Evolutionary conservation across 2,797 vertebrate species (phyloP), one percentile per base, ranked within the genome.

Genomic region (Esox masquinongy): DNA sequence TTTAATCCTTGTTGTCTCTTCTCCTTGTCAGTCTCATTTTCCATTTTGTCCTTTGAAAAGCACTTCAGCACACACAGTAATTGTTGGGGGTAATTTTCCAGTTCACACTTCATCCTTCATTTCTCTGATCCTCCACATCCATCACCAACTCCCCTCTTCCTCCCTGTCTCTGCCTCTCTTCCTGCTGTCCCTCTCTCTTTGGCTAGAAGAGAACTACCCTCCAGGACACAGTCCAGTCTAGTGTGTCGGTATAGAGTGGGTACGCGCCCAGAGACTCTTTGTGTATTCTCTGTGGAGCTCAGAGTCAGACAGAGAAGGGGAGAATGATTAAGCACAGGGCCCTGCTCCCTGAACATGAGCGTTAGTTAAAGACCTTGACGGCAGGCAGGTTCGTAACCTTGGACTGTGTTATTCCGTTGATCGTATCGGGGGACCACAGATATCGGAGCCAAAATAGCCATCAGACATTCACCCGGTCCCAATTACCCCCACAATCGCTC

Each of bases 251-350:
- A 59, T 73, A 77, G 77, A 67, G 76, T 26, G 26, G 56, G 56
- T 39, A 5, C 7, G 36, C 36, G 36, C 36, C 36, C 36, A 39
- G 36, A 19, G 56, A 24, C 79, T 76, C 83, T 22, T 12, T 26
- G 24, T 82, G 75, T 79, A 85, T 86, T 79, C 50, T 74, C 78
- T 73, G 29, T 79, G 83, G 74, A 80, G 68, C 83, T 87, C 85
- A 88, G 84, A 39, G 2, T 87, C n/a, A 56, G 53, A 56, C 53
- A 56, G 53, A 56, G 83, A 80, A 89, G 77, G 83, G 81, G 85
- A 88, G 84, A 84, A 81, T 75, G 83, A 89, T 88, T 87, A 82
- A 86, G 79, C 85, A 72, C n/a, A 64, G 22, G 19, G 4, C 43
- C 0, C n/a, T 51, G 1, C 22, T 71, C 26, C 79, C 79, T 51